These are phyloP conservation scores for Athetis lepigone DNA, from an alignment of 2,888 invertebrate genomes.

Conservation along the genomic window DNA sequence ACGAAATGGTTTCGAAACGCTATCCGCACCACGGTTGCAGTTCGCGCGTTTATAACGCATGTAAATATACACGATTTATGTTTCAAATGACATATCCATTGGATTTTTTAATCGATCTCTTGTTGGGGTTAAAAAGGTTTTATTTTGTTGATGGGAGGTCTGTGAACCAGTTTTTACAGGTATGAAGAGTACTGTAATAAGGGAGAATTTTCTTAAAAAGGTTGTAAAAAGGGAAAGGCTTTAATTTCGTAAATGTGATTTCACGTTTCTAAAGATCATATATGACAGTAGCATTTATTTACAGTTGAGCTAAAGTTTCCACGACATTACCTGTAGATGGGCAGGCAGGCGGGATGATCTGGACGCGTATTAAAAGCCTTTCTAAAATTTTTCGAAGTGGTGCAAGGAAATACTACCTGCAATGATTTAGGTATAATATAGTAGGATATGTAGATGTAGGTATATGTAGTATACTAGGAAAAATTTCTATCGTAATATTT, in stretches of 20 bases:
- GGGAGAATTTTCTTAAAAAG: constrained; percentile 2
- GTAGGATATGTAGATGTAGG: no score
- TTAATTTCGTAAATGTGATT: neutral
- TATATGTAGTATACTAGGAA: no score
- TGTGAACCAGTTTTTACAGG: neutral
- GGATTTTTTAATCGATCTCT: constrained; percentile 52
- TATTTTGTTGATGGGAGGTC: constrained; percentile 39
- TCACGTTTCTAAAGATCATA: neutral
- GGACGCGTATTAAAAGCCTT: no score
- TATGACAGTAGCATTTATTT: no score
- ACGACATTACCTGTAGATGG: neutral
- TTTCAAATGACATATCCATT: constrained; percentile 52
- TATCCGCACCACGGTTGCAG: constrained; percentile 69
- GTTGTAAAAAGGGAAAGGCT: neutral
- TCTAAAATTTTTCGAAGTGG: no score
- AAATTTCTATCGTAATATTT: no score
- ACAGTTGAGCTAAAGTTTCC: neutral
- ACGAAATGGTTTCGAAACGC: constrained; percentile 82
- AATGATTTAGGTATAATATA: no score
- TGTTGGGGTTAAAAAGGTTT: constrained; percentile 21
- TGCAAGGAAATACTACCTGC: no score
- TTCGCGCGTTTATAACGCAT: constrained; percentile 71
- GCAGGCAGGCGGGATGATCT: no score
- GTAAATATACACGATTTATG: constrained; percentile 62
- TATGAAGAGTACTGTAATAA: neutral